These are phyloP conservation scores for Agriotes lineatus DNA, from an alignment of 2,888 invertebrate species.

Conservation along the genomic window DNA sequence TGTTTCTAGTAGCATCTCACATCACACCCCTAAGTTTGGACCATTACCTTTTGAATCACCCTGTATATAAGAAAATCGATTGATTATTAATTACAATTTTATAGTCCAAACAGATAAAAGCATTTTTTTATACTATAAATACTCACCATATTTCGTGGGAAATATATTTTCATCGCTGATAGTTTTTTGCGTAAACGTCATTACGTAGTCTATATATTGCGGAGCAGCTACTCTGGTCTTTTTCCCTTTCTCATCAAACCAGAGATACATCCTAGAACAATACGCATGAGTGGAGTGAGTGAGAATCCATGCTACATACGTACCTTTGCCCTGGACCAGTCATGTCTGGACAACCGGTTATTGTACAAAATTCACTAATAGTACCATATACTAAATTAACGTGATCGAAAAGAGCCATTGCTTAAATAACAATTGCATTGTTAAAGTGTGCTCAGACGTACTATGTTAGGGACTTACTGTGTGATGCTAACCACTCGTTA, in stretches of 20 bases:
- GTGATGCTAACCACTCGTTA: constrained; percentile 99
- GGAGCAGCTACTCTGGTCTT: constrained; percentile 97
- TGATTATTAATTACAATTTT: too few species aligned
- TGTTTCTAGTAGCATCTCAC: too few species aligned
- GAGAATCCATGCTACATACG: neutral
- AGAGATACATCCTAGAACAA: constrained; percentile 89
- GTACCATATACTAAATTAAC: constrained; percentile 98
- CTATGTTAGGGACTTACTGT: constrained; percentile 93
- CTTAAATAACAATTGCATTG: too few species aligned
- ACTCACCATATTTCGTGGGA: constrained; percentile 97
- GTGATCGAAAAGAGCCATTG: constrained; percentile 98
- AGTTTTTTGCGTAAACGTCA: constrained; percentile 97
- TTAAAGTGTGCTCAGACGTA: too few species aligned
- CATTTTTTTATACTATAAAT: neutral
- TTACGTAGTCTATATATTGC: constrained; percentile 98
- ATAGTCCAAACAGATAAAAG: too few species aligned
- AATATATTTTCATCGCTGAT: constrained; percentile 97
- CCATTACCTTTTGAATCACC: too few species aligned
- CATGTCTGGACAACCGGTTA: constrained; percentile 96
- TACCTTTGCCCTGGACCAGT: constrained; percentile 94
- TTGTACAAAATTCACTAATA: constrained; percentile 98
- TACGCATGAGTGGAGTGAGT: neutral
- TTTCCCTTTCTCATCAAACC: constrained; percentile 99
- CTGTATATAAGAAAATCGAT: too few species aligned
- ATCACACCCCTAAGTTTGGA: too few species aligned